Base-by-base conservation (phyloP, 2,888 invertebrate species). In the Danaus chrysippus region DNA sequence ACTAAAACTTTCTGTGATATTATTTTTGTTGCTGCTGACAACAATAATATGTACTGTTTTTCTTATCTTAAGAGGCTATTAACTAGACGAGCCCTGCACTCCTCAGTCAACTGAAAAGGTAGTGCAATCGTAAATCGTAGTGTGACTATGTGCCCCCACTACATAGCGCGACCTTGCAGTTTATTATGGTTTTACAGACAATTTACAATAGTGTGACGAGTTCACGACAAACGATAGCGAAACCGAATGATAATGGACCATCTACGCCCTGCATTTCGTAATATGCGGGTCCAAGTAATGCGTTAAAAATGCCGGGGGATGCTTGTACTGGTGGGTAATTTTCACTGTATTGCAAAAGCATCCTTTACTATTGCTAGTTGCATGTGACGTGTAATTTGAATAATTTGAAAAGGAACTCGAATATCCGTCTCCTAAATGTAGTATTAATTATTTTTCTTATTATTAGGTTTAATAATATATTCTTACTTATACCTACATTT, bases 201-300 rank as follows among this genome's bases (percentile, higher is more conserved):
- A 86, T 86, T 88, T 87, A 89, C 90, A 88, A 89, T 89, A 77
- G 85, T 82, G 74, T 84, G 87, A 87, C 87, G 85, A 86, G 79
- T 76, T 78, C 62, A 78, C 84, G 79, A 75, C 83, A 76, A 83
- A 85, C 83, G 86, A 87, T 82, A 87, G 87, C 83, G 87, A 86
- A 87, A 86, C 74, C 73, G 70, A 75, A 77, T 76, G 76, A 82
- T 85, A 83, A 82, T 83, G 74, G 75, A 78, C 76, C 78, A 74
- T 81, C 76, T 77, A 76, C 75, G 76, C 75, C 76, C 75, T 76
- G 63, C 68, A 68, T 85, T 82, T 83, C 78, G 84, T 78, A 85
- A 84, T 72, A 86, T 85, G 76, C 83, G 84, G 84, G 84, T 73
- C 61, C 68, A 68, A 67, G 70, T 68, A 70, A 68, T 70, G 69